phyloP scores from a whole-genome alignment of 2,113 vertebrate species.

The Cephalopterus ornatus region DNA sequence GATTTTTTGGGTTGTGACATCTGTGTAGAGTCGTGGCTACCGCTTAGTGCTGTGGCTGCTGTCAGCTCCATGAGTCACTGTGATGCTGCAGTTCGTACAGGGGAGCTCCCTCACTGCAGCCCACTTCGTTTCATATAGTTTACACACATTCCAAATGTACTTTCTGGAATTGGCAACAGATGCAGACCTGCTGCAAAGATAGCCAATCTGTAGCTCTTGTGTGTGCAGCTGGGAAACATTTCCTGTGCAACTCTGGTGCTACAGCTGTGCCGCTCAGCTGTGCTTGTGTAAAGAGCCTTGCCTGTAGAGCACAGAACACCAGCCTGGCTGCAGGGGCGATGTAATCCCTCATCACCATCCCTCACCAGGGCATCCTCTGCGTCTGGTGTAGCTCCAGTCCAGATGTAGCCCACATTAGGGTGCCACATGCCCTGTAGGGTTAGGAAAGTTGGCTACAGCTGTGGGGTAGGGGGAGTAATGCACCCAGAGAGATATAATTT shows the following conservation, averaged over 20 bases:
- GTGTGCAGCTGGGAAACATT: neutral
- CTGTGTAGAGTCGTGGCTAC: rapidly evolving
- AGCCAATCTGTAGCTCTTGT: neutral
- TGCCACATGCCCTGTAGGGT: neutral
- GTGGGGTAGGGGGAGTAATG: neutral
- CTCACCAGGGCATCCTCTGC: neutral
- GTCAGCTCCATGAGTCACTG: neutral
- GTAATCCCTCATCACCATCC: neutral
- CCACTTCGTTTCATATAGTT: neutral
- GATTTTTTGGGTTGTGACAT: neutral
- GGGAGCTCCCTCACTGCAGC: neutral
- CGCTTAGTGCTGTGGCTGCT: neutral
- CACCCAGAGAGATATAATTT: neutral
- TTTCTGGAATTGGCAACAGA: neutral
- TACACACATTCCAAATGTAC: neutral
- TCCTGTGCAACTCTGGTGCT: neutral
- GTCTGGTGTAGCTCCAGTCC: neutral
- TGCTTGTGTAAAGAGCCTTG: neutral
- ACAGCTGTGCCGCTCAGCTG: rapidly evolving
- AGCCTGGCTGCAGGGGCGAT: neutral
- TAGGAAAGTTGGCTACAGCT: neutral
- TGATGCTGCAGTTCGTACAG: rapidly evolving
- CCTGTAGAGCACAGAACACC: neutral
- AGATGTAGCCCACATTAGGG: neutral
- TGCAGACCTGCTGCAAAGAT: neutral